A percentile compares a stretch with the other conserved stretches of the same genome.
Conservation (phyloP, 2,113 vertebrate genomes). For the Ameiurus melas region DNA sequence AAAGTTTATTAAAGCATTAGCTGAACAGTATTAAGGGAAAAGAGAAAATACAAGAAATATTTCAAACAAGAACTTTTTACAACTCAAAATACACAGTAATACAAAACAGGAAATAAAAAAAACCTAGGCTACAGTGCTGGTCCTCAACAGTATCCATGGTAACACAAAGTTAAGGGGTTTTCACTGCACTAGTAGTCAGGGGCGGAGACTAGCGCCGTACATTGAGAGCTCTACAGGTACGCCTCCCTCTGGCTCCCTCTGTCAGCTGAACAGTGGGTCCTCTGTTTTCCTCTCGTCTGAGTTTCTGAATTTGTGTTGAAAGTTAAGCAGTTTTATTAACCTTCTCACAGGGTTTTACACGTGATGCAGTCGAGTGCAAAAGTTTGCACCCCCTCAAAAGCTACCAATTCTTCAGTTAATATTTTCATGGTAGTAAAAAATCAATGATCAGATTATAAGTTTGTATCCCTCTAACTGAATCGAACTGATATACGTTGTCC, state of each 20-base stretch:
- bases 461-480: neutral
- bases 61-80: slow-evolving; percentile 43
- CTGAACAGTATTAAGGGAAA: slow-evolving; percentile 30
- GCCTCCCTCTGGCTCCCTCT: slow-evolving; percentile 37
- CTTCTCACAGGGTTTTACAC: neutral
- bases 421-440: neutral
- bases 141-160: slow-evolving; percentile 28
- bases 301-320: neutral
- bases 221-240: slow-evolving; percentile 3
- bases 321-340: neutral
- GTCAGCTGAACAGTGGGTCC: slow-evolving; percentile 13
- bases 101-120: slow-evolving; percentile 55
- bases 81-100: slow-evolving; percentile 45
- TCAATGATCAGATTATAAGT: neutral
- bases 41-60: slow-evolving; percentile 10
- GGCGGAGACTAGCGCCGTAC: neutral
- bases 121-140: slow-evolving; percentile 37
- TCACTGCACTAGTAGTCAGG: neutral
- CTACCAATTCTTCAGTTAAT: neutral
- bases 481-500: neutral
- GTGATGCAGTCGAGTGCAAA: neutral
- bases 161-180: slow-evolving; percentile 28
- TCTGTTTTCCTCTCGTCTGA: neutral
- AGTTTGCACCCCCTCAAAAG: neutral
- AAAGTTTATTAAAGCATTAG: slow-evolving; percentile 51